Conservation (phyloP, 2,113 vertebrate species). For the Bubo scandiacus region DNA sequence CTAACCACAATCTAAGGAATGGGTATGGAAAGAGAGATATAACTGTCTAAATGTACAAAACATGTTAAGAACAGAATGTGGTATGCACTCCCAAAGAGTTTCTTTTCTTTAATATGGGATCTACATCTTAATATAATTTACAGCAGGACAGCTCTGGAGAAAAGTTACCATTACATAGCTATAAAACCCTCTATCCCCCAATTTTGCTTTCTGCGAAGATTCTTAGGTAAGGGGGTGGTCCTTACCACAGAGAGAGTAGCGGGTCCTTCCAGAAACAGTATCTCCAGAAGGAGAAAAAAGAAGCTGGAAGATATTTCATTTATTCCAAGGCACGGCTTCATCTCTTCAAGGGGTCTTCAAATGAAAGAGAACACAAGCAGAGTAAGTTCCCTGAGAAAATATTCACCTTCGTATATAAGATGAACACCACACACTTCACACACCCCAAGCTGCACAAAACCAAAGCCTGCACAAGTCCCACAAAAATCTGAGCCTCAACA, state of each 20-base stretch:
- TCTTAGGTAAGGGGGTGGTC: background rate
- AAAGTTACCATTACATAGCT: background rate
- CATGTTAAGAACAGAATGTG: background rate
- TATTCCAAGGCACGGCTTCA: constrained; percentile 81
- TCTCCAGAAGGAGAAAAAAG: constrained; percentile 89
- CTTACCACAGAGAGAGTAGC: constrained; percentile 85
- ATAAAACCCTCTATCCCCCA: background rate
- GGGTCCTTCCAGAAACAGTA: constrained; percentile 84
- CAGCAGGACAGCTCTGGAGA: background rate
- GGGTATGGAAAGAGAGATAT: background rate
- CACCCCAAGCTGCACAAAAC: background rate
- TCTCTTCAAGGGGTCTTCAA: constrained; percentile 87
- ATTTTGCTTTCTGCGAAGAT: background rate
- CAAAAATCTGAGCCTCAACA: background rate
- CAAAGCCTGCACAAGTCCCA: background rate
- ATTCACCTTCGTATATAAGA: background rate
- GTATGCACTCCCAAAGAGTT: background rate
- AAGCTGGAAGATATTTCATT: constrained; percentile 94
- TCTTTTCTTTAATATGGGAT: background rate
- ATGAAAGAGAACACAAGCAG: background rate
- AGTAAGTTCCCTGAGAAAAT: background rate
- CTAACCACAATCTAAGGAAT: background rate
- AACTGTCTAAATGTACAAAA: background rate
- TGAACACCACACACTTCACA: background rate
- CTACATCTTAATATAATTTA: background rate